Base-by-base conservation (phyloP, 2,888 invertebrate genomes). In the Oxycera nigricornis region DNA sequence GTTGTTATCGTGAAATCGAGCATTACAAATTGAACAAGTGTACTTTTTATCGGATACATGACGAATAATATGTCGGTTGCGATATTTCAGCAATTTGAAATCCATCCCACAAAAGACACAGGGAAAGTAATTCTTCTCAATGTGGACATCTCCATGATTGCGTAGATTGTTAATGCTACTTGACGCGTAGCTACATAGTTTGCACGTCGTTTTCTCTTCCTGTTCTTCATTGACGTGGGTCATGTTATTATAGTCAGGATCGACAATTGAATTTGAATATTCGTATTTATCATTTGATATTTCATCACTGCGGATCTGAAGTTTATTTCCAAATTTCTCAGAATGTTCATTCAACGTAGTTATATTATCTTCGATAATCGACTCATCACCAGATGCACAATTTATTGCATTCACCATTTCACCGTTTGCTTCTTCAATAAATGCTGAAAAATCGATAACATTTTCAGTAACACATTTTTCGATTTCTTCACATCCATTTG, bases 101-200 rank as follows among this genome's bases (percentile, higher is more conserved):
- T 31, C 24, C 31, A 65, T 72, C 17, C 67, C 55, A 50, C 76
- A 76, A 35, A 62, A 72, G 28, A 62, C 31, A 68, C 85, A 86
- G 31, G 72, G 55, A 24, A 35, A 57, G 7, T 35, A 2, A 2
- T 30, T 17, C 2, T 35, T 22, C 6, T 22, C 46, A 14, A 24
- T 57, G 20, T 57, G 55, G 24, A 50, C n/a, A 20, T 57, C 57
- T 7, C 26, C 39, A 22, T 57, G 55, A 2, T n/a, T 7, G 17
- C n/a, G 30, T 14, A 57, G 22, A 2, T 35, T 2, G 22, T 57
- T 26, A 11, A 35, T 39, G 24, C 14, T 35, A 3, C 14, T 9
- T 2, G 35, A 72, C 2, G 11, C 20, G 31, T n/a, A 6, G 6
- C 14, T 30, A 26, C 55, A 72, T 2, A 57, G 4, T 24, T 57